Evolutionary conservation across 1,140 invertebrate species (phyloP).

Genomic region (Cydia pomonella): DNA sequence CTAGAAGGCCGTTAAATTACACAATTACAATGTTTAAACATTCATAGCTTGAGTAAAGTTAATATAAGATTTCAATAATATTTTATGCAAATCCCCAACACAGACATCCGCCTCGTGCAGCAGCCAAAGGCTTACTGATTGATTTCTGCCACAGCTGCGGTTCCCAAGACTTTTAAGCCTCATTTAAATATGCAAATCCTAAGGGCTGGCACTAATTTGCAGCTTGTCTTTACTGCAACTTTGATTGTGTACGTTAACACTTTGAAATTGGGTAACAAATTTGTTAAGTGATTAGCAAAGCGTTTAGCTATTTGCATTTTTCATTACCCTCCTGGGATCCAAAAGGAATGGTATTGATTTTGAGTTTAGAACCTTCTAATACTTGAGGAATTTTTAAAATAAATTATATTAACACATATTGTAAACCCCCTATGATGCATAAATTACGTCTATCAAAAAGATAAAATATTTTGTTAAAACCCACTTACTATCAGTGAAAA

Average conservation of each 20-base stretch:
- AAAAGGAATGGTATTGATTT: too few species aligned
- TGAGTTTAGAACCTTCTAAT: too few species aligned
- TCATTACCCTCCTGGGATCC: too few species aligned
- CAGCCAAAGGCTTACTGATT: slow-evolving; percentile 48
- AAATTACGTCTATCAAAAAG: too few species aligned
- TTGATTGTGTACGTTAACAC: slow-evolving; percentile 1
- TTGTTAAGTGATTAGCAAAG: slow-evolving; percentile 15
- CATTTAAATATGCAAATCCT: slow-evolving; percentile 31
- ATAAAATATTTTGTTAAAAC: too few species aligned
- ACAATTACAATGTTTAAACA: neutral
- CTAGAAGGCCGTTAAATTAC: too few species aligned
- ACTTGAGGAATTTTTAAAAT: too few species aligned
- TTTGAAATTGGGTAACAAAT: slow-evolving; percentile 22
- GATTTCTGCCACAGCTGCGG: slow-evolving; percentile 43
- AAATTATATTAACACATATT: too few species aligned
- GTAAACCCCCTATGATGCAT: too few species aligned
- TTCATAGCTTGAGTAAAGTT: neutral
- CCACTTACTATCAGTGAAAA: too few species aligned
- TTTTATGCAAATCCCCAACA: slow-evolving; percentile 53
- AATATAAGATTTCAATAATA: neutral
- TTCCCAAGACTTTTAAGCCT: slow-evolving; percentile 29
- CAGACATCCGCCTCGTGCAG: slow-evolving; percentile 47
- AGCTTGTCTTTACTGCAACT: slow-evolving; percentile 30
- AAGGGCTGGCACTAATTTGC: slow-evolving; percentile 28
- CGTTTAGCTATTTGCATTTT: neutral